Conservation (phyloP, 2,113 vertebrate genomes). For the Lonchura striata region DNA sequence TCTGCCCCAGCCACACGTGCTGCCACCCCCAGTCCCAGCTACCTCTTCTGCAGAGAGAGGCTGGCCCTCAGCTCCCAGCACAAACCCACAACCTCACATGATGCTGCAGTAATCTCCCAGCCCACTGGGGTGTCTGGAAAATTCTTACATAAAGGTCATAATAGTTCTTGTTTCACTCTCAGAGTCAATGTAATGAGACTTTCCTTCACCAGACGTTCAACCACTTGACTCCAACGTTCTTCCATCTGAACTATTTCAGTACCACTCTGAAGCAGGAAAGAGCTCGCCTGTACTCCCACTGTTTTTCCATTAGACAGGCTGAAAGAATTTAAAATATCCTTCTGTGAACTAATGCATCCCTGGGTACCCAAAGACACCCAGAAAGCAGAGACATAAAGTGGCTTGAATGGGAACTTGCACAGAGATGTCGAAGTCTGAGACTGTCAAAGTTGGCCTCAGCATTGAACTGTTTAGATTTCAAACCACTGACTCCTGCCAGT, state of each 20-base stretch:
- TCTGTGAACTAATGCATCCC: neutral
- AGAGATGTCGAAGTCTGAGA: neutral
- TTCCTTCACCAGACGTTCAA: neutral
- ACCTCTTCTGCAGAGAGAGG: neutral
- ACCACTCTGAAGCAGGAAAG: neutral
- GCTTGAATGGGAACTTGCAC: neutral
- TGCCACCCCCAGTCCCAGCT: neutral
- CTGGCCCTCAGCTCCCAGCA: neutral
- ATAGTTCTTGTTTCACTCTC: neutral
- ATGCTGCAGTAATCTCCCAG: neutral
- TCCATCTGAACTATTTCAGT: neutral
- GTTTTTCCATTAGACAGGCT: neutral
- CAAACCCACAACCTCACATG: neutral
- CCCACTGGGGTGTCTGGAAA: neutral
- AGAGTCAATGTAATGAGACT: neutral
- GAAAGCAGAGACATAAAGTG: neutral
- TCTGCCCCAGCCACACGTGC: neutral
- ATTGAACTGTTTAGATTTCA: neutral
- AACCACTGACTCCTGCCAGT: neutral
- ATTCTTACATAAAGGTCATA: neutral
- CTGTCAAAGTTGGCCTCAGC: neutral
- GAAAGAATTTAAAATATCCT: neutral
- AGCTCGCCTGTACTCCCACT: neutral
- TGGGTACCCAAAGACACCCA: neutral
- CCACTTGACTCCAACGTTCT: neutral